phyloP scores from a whole-genome alignment of 2,797 vertebrate genomes.

The Distichodus sexfasciatus region DNA sequence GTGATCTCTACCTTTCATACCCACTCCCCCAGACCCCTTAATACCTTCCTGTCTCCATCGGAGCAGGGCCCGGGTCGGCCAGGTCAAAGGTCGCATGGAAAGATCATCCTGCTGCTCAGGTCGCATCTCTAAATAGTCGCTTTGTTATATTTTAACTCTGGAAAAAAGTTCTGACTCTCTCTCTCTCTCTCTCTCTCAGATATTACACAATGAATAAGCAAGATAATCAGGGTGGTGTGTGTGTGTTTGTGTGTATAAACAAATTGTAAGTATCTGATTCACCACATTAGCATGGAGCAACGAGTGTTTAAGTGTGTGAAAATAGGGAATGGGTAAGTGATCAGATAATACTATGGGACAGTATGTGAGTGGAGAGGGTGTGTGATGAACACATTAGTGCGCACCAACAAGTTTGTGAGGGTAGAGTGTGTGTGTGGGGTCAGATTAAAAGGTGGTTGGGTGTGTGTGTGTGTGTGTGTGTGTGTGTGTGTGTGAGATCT shows the following conservation, averaged over 20 bases:
- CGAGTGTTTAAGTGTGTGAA: no score
- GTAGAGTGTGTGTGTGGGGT: no score
- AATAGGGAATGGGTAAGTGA: no score
- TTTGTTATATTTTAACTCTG: constrained; percentile 63
- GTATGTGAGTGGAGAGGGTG: no score
- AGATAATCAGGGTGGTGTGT: background rate
- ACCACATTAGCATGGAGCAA: no score
- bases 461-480: no score
- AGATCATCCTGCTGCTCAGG: constrained; percentile 67
- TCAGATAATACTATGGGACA: no score
- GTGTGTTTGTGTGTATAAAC: background rate
- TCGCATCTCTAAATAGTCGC: constrained; percentile 68
- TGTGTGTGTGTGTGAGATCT: no score
- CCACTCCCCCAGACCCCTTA: constrained; percentile 58
- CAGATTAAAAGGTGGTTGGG: no score
- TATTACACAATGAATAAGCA: background rate
- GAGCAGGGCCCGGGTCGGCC: constrained; percentile 58
- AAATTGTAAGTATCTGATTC: no score
- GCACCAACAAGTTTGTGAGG: no score
- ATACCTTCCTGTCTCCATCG: constrained; percentile 81
- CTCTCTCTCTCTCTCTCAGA: background rate
- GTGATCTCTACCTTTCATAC: constrained; percentile 56
- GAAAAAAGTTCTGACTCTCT: background rate
- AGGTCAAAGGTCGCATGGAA: constrained; percentile 71
- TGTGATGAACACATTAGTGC: no score